Evolutionary conservation across 1,140 invertebrate genomes (phyloP).

Genomic region (Trissolcus basalis): DNA sequence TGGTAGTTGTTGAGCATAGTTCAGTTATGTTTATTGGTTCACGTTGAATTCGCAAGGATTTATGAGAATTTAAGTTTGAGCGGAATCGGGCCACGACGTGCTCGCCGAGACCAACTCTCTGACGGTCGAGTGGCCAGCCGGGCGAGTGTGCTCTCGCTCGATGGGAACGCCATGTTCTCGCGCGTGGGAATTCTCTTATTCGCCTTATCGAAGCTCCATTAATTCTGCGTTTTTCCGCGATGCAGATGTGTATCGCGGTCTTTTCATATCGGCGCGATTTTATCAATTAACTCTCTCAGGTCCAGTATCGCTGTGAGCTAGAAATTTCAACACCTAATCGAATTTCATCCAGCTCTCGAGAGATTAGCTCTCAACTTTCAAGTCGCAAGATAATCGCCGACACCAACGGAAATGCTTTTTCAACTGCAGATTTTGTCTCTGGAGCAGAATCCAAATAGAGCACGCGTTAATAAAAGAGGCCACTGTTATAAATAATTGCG

Average conservation of each 20-base stretch:
- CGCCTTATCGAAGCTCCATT: constrained; percentile 56
- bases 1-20: background rate
- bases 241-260: constrained; percentile 51
- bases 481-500: too few relatives aligned
- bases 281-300: constrained; percentile 48
- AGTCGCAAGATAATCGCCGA: background rate
- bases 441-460: too few relatives aligned
- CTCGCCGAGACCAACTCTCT: constrained; percentile 19
- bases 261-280: constrained; percentile 56
- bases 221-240: constrained; percentile 57
- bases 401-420: constrained; percentile 2
- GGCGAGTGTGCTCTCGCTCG: constrained; percentile 27
- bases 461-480: too few relatives aligned
- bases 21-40: background rate
- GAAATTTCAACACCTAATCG: constrained; percentile 1
- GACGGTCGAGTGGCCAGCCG: constrained; percentile 29
- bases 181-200: constrained; percentile 58
- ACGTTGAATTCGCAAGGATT: constrained; percentile 40
- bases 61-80: constrained; percentile 38
- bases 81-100: constrained; percentile 53
- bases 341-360: background rate
- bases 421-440: too few relatives aligned
- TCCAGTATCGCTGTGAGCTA: constrained; percentile 27
- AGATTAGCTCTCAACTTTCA: background rate
- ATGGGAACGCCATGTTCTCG: constrained; percentile 54